These are phyloP conservation scores for Monomorium pharaonis DNA, from an alignment of 1,140 invertebrate genomes.

Conservation along the genomic window DNA sequence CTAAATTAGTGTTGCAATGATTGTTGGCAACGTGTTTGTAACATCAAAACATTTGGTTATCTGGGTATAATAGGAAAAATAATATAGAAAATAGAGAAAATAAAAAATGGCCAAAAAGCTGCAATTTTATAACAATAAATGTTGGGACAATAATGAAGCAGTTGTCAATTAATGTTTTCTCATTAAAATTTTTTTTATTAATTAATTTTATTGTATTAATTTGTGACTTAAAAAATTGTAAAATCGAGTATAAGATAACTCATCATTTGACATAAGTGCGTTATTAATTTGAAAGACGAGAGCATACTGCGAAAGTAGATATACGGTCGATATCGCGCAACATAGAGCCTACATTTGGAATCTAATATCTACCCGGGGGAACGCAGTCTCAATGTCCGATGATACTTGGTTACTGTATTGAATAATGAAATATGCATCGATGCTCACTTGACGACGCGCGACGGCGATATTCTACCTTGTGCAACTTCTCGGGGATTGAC, in stretches of 20 bases:
- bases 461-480: not conserved
- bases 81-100: too few species aligned
- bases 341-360: conserved; percentile 22
- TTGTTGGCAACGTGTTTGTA: too few species aligned
- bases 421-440: conserved; percentile 52
- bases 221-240: not conserved
- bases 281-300: conserved; percentile 23
- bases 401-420: conserved; percentile 43
- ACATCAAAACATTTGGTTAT: too few species aligned
- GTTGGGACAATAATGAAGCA: not conserved
- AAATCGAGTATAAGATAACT: not conserved
- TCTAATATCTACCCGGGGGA: conserved; percentile 22
- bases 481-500: not conserved
- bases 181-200: not conserved
- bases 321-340: conserved; percentile 43
- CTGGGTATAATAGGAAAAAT: too few species aligned
- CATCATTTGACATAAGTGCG: not conserved
- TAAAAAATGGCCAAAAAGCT: too few species aligned
- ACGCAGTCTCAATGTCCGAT: conserved; percentile 13
- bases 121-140: too few species aligned
- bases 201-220: not conserved
- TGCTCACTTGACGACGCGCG: conserved; percentile 27
- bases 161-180: not conserved
- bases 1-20: too few species aligned
- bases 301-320: conserved; percentile 2